Evolutionary conservation across 2,888 invertebrate genomes (phyloP).

Genomic region (Sminthurinus aureus): DNA sequence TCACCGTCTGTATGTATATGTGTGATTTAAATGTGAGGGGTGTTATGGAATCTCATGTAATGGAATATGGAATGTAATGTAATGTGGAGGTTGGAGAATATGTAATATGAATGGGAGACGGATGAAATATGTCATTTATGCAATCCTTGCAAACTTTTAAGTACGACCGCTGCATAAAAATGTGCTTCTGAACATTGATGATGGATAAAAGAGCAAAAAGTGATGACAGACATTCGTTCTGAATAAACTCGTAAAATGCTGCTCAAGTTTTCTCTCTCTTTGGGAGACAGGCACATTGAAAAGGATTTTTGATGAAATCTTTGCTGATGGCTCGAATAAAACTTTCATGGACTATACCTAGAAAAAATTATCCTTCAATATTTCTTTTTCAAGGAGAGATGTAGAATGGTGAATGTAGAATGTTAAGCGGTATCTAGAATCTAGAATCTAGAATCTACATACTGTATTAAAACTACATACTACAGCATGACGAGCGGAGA

Average conservation of each 20-base stretch:
- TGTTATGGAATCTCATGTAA: too few relatives aligned
- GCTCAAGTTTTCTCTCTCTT: slow-evolving; percentile 3
- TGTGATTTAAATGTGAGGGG: slow-evolving; percentile 13
- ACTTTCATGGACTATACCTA: neutral
- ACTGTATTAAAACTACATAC: too few relatives aligned
- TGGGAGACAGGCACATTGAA: neutral
- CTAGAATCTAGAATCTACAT: too few relatives aligned
- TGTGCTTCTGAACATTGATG: slow-evolving; percentile 7
- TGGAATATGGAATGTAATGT: too few relatives aligned
- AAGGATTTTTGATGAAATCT: slow-evolving; percentile 9
- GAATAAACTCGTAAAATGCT: slow-evolving; percentile 16
- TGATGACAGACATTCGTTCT: slow-evolving; percentile 6
- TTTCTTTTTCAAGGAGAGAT: neutral
- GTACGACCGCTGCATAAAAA: slow-evolving; percentile 15
- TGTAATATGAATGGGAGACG: slow-evolving; percentile 2
- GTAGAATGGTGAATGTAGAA: too few relatives aligned
- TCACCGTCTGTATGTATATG: neutral
- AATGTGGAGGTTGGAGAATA: too few relatives aligned
- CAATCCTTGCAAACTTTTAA: slow-evolving; percentile 1
- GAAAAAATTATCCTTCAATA: neutral
- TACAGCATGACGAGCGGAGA: too few relatives aligned
- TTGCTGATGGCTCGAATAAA: neutral
- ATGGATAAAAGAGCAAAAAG: slow-evolving; percentile 5
- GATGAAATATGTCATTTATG: slow-evolving; percentile 13
- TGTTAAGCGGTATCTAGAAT: too few relatives aligned